Conservation (phyloP, 2,888 invertebrate species). For the Tubiluchus corallicola region DNA sequence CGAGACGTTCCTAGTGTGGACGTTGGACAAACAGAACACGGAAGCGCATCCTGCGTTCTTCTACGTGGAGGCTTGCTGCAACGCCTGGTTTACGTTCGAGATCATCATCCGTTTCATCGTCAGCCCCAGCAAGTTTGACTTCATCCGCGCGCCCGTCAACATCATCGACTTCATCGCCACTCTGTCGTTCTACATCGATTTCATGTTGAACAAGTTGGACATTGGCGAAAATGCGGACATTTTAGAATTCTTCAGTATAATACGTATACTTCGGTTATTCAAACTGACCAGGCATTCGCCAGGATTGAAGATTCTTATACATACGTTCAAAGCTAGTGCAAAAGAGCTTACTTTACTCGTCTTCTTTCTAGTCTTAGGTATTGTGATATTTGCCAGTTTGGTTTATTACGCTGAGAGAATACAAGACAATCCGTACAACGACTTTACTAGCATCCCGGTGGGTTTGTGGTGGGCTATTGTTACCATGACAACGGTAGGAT, state of each 20-base stretch:
- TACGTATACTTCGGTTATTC: conserved; percentile 90
- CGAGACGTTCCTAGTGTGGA: no score
- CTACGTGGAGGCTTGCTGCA: conserved; percentile 94
- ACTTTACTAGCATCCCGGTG: conserved; percentile 92
- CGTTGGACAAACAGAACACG: conserved; percentile 63
- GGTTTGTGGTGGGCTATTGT: conserved; percentile 98
- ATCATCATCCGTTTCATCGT: conserved; percentile 76
- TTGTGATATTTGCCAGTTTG: conserved; percentile 91
- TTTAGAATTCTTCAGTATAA: conserved; percentile 86
- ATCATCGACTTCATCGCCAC: conserved; percentile 98
- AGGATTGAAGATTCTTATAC: conserved; percentile 92
- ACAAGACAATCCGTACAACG: conserved; percentile 60
- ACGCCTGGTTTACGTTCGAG: conserved; percentile 98
- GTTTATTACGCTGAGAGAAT: conserved; percentile 96
- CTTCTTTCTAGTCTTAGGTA: conserved; percentile 92
- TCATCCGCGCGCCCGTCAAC: conserved; percentile 84
- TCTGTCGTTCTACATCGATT: conserved; percentile 89
- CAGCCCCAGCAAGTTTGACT: conserved; percentile 79
- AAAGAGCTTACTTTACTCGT: conserved; percentile 88
- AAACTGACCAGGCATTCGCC: conserved; percentile 92
- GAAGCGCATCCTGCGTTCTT: conserved; percentile 94
- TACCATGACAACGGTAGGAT: conserved; percentile 96
- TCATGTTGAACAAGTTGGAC: conserved; percentile 69
- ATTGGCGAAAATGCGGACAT: conserved; percentile 87
- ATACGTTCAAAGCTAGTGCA: conserved; percentile 86